Percentiles rank a stretch among this genome's conserved stretches.
Evolutionary conservation across 92 coral and sea anemone species (phyloP).

Genomic region (Zoanthus sociatus): DNA sequence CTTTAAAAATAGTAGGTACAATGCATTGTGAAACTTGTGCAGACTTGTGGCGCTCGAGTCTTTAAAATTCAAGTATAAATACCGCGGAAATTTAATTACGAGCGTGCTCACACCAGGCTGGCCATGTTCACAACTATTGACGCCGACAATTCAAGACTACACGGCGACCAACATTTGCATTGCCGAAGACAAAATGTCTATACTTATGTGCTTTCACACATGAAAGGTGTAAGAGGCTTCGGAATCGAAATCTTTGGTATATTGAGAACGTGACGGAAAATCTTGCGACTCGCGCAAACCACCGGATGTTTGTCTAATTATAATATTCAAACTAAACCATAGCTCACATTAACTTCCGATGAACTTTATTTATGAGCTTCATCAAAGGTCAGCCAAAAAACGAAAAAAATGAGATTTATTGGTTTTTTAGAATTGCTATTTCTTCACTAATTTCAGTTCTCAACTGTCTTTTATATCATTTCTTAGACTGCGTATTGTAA

Average conservation of each 20-base stretch:
- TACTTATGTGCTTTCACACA: conserved; percentile 6
- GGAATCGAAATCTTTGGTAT: conserved; percentile 22
- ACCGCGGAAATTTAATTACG: conserved; percentile 52
- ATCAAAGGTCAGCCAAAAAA: too few relatives aligned
- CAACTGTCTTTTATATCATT: too few relatives aligned
- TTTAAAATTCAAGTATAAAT: conserved; percentile 4
- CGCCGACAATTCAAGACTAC: conserved; percentile 41
- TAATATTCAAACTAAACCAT: too few relatives aligned
- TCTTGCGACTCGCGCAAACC: neutral
- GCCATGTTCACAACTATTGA: neutral
- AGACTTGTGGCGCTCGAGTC: conserved; percentile 25
- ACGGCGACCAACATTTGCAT: conserved; percentile 33
- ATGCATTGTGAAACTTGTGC: neutral
- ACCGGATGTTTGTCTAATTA: neutral
- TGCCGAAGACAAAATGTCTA: conserved; percentile 37
- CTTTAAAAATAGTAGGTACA: neutral
- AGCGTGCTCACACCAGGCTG: conserved; percentile 32
- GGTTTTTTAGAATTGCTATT: too few relatives aligned
- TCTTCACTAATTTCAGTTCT: too few relatives aligned
- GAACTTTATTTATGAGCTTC: too few relatives aligned
- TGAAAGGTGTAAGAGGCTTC: conserved; percentile 39
- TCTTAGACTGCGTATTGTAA: too few relatives aligned
- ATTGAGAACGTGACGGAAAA: conserved; percentile 36
- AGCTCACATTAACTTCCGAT: too few relatives aligned
- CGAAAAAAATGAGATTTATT: too few relatives aligned